Evolutionary conservation across 2,113 vertebrate genomes (phyloP).

Genomic region (Corapipo altera): DNA sequence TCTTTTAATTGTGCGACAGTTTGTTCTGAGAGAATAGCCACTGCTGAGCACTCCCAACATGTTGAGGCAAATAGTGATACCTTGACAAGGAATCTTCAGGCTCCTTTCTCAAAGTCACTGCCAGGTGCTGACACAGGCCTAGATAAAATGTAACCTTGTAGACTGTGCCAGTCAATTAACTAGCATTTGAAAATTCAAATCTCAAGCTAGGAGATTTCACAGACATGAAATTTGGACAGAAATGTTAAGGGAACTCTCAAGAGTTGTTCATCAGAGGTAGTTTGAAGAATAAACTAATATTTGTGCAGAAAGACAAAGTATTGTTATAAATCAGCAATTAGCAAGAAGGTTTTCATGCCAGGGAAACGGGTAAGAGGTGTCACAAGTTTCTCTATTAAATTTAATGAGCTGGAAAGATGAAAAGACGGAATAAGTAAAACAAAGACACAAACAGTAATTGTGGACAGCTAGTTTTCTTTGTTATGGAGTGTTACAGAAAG

Average conservation of each 20-base stretch:
- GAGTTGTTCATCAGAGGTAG: not conserved
- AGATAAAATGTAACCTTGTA: not conserved
- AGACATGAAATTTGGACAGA: not conserved
- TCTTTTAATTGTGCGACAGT: conserved; percentile 1
- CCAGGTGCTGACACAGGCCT: not conserved
- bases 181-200: not conserved
- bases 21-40: not conserved
- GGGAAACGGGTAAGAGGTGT: not conserved
- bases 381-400: not conserved
- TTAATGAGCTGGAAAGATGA: not conserved
- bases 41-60: not conserved
- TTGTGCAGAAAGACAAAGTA: not conserved
- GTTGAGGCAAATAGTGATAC: not conserved
- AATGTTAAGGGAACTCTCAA: not conserved
- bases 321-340: not conserved
- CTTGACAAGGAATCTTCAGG: not conserved
- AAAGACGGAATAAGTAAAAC: not conserved
- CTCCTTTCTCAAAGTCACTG: not conserved
- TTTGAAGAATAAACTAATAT: not conserved
- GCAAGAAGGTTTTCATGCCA: not conserved
- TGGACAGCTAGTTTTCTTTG: not conserved
- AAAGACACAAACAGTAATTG: not conserved
- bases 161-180: not conserved
- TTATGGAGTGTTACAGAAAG: not conserved
- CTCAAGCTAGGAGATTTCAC: not conserved